Percentiles rank a stretch among this genome's conserved stretches.
Evolutionary conservation across 2,797 vertebrate species (phyloP).

Genomic region (Sternotherus odoratus): DNA sequence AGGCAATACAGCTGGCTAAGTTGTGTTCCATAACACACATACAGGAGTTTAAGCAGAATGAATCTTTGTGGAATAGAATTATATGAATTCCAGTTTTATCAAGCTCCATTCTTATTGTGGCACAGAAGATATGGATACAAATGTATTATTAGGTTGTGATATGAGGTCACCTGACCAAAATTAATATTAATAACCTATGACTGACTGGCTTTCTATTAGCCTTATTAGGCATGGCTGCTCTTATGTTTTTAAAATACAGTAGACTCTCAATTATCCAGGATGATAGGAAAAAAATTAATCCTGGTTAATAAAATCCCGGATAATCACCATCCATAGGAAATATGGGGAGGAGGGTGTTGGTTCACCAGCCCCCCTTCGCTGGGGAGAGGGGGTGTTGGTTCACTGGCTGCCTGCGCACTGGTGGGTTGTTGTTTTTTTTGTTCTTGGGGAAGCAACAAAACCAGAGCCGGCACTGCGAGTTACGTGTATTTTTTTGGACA

Average conservation of each 20-base stretch:
- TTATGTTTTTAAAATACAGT: neutral
- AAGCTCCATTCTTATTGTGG: neutral
- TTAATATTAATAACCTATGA: rapidly evolving
- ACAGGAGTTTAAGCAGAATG: rapidly evolving
- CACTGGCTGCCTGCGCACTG: too few species aligned
- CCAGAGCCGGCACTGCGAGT: too few species aligned
- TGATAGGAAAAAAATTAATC: too few species aligned
- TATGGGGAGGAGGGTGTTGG: too few species aligned
- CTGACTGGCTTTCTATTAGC: rapidly evolving
- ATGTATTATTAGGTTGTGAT: neutral
- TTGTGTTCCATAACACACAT: rapidly evolving
- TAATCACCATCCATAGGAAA: too few species aligned
- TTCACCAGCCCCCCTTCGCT: too few species aligned
- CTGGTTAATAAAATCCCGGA: too few species aligned
- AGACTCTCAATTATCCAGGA: too few species aligned
- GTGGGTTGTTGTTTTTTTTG: too few species aligned
- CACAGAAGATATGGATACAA: rapidly evolving
- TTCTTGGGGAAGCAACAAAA: too few species aligned
- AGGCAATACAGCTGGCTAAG: neutral
- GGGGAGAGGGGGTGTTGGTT: too few species aligned
- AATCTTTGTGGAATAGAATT: neutral
- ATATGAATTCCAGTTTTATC: neutral
- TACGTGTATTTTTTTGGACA: too few species aligned
- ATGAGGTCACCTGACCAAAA: neutral
- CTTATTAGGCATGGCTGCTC: rapidly evolving